Base-by-base conservation (phyloP, 1,140 invertebrate genomes). In the Calliopsis andreniformis region DNA sequence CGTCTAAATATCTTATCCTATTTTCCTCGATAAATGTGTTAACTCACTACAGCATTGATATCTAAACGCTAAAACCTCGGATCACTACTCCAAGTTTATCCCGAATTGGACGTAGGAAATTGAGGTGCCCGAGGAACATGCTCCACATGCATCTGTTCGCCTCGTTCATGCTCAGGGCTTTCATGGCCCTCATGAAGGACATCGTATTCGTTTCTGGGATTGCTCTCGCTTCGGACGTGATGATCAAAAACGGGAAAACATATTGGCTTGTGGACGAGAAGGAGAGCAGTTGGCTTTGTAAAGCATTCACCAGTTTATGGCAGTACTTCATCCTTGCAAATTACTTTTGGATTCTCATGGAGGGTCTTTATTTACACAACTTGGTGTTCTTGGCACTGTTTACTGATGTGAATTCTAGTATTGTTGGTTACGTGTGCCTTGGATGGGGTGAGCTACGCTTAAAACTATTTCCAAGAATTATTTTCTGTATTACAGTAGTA, bases 291-390 rank as follows among this genome's bases (percentile, higher is more conserved):
- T 96, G 95, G 95, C 91, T 94, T 39, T 97, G 96, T 89, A 96
- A 96, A 86, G 81, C 94, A 6, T 92, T 96, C 56, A 94, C 94
- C 28, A 94, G 93, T 42, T 78, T 96, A 16, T 94, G 94, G 92
- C 94, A 96, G 79, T 97, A 96, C 87, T 95, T 94, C 83, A 93
- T 95, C 39, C 89, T 96, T 63, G 95, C 96, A 2, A 97, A 97
- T 89, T 96, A 96, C 83, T 95, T 94, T 16, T 96, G 96, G 95
- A 95, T 97, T 82, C 91, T 97, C 23, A 96, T 97, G 94, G 96
- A 97, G 89, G 96, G 96, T 0, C 92, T 97, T 4, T 97, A 96
- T 89, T 92, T 97, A 8, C 95, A 97, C 88, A 97, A 95, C 89
- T 92, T 97, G 39, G 94, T 97, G 45, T 96, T 96, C 87, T 89